Base-by-base conservation (phyloP, 2,888 invertebrate species). In the Entomobrya proxima region DNA sequence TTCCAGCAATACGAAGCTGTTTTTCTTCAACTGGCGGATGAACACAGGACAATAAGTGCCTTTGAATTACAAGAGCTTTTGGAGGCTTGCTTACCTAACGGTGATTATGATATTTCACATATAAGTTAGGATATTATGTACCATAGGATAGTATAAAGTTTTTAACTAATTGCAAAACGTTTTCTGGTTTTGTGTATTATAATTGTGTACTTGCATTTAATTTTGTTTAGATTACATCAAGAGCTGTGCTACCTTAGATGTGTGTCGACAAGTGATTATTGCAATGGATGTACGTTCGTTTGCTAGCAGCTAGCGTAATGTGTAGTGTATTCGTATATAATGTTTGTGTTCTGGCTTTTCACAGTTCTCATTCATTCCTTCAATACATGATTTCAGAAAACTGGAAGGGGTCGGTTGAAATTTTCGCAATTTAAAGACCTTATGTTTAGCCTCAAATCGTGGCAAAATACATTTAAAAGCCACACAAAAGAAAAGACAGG, bases 401-500 rank as follows among this genome's bases (percentile, higher is more conserved):
- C 95, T 64, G 95, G 96, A 79, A 95, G 94, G 37, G 97, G 97
- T 0, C 94, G 97, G 86, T 94, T 98, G 76, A 95, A 95, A 87
- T 95, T 97, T 90, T 93, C 94, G 77, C 96, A 97, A 91, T 98
- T 97, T 92, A 97, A 96, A 91, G 97, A 97, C 91, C 93, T 98
- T 88, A 96, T 98, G 95, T 96, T 96, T 91, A 97, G 97, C 91
- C 92, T 98, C 64, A 97, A 97, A 91, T 95, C 95, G 87, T 97
- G 97, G 97, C 97, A 98, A 91, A 95, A 95, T 27, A 95, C 96
- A 1, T 98, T 98, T 92, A 96, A 96, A 92, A 95, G 95, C 90
- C 97, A 98, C 91, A 96, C 97, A 6, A 95, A 96, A 91, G 97
- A 97, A 91, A 97, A 97, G 92, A 96, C 96, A 85, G 97, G 97